Evolutionary conservation across 2,888 invertebrate species (phyloP), one percentile per base, ranked within the genome.

Genomic region (Hypercompe scribonia): DNA sequence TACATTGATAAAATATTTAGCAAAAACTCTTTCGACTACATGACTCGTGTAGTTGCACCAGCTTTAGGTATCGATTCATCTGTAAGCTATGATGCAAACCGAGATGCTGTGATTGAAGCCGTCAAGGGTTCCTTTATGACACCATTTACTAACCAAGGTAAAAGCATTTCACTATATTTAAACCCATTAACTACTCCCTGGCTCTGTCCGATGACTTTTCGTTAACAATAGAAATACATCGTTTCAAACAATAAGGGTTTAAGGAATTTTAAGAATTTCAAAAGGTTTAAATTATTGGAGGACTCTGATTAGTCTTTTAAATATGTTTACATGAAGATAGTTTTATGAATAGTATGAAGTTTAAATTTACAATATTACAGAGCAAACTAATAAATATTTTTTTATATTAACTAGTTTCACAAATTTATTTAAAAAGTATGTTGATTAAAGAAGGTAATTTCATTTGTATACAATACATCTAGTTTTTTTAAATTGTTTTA

Each of bases 81-180:
- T 42, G 95, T 96, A 11, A 90, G 88, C 11, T 98, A 97, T 96
- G 97, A 97, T 79, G 93, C 90, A 0, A 96, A 97, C 81, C 95
- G 96, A 36, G 82, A 89, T 2, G 79, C 83, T 0, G 97, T 97
- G 0, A 96, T 97, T 81, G 82, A 86, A 34, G 92, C 93, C 36
- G 96, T 97, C 64, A 87, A 85, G 63, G 95, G 85, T 18, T 97
- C 97, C 84, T 98, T 98, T 84, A 98, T 98, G 98, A 96, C 96
- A 83, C 97, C 98, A 5, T 97, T 96, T 67, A 96, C 96, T 18
- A 90, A 96, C 74, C 94, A 96, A 88, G 97, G 97, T 97, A 65
- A 72, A 70, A 24, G 3, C 1, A 28, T 28, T 58, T 61, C 15
- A 5, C 28, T 15, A 58, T 58, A 15, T 28, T 15, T n/a, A 31